phyloP scores from a whole-genome alignment of 2,113 vertebrate genomes.

The Siniperca knerii region DNA sequence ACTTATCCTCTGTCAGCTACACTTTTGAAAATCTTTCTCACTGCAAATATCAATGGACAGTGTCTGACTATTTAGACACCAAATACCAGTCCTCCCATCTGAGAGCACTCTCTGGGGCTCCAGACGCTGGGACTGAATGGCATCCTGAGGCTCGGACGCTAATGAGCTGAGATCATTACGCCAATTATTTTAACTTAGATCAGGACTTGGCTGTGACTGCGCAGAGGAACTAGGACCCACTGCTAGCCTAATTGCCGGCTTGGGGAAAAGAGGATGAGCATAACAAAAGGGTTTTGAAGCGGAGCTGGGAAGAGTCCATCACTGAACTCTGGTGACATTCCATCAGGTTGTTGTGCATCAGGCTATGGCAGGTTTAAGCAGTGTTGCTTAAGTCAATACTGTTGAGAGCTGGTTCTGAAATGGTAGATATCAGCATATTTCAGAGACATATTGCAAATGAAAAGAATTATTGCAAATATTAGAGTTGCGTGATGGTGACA shows the following conservation, averaged over 20 bases:
- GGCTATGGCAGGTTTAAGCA: conserved; percentile 17
- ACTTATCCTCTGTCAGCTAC: conserved; percentile 63
- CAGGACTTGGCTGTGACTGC: conserved; percentile 77
- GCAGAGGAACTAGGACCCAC: conserved; percentile 62
- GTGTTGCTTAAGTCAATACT: conserved; percentile 25
- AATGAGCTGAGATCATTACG: conserved; percentile 81
- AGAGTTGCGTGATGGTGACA: neutral
- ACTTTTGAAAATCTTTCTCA: conserved; percentile 65
- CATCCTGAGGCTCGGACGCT: conserved; percentile 68
- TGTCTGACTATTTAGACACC: conserved; percentile 57
- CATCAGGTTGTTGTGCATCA: conserved; percentile 60
- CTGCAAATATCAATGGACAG: conserved; percentile 63
- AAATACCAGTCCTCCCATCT: conserved; percentile 55
- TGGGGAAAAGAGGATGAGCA: conserved; percentile 65
- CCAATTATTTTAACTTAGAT: conserved; percentile 83
- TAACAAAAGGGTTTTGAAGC: conserved; percentile 74
- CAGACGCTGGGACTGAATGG: conserved; percentile 61
- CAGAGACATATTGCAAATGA: neutral
- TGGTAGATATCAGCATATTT: neutral
- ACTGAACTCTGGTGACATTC: conserved; percentile 63
- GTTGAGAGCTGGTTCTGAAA: neutral
- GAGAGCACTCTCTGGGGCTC: conserved; percentile 66
- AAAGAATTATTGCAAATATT: neutral
- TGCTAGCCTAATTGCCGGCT: conserved; percentile 74
- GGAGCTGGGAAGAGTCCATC: conserved; percentile 42